Percentiles rank a stretch among this genome's conserved stretches.
Evolutionary conservation across 2,888 invertebrate species (phyloP).

Genomic region (Pachydiplax longipennis): DNA sequence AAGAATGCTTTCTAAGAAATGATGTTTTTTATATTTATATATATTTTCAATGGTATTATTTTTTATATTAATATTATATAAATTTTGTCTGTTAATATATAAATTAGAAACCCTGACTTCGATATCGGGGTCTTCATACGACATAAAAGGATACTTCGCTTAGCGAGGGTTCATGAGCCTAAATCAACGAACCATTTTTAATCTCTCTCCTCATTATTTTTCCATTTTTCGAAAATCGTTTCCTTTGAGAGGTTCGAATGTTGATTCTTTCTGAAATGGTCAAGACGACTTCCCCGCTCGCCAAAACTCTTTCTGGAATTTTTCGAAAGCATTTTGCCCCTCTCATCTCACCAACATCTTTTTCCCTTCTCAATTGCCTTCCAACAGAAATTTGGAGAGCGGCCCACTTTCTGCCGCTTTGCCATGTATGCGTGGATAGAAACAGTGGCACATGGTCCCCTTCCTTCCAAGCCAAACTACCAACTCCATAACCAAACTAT

Average conservation of each 20-base stretch:
- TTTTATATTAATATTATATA: too few species aligned
- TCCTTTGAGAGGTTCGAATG: too few species aligned
- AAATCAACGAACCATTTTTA: too few species aligned
- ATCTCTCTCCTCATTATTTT: neutral
- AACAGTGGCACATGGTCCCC: conserved; percentile 1
- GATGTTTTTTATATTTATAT: too few species aligned
- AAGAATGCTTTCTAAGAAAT: too few species aligned
- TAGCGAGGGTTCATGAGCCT: too few species aligned
- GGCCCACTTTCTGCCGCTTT: conserved; percentile 7
- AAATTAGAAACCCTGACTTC: too few species aligned
- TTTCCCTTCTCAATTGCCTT: neutral
- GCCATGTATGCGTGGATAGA: neutral
- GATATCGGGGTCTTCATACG: too few species aligned
- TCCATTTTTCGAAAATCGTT: too few species aligned
- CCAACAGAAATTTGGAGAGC: neutral
- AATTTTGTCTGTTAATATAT: too few species aligned
- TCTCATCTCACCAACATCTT: neutral
- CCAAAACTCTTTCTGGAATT: neutral
- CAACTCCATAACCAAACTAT: neutral
- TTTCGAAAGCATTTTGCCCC: neutral
- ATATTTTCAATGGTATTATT: too few species aligned
- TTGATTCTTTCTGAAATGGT: neutral
- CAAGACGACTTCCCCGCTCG: neutral
- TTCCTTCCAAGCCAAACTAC: neutral
- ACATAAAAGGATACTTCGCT: too few species aligned